Conservation (phyloP, 2,113 vertebrate species). For the Gracilinanus agilis region DNA sequence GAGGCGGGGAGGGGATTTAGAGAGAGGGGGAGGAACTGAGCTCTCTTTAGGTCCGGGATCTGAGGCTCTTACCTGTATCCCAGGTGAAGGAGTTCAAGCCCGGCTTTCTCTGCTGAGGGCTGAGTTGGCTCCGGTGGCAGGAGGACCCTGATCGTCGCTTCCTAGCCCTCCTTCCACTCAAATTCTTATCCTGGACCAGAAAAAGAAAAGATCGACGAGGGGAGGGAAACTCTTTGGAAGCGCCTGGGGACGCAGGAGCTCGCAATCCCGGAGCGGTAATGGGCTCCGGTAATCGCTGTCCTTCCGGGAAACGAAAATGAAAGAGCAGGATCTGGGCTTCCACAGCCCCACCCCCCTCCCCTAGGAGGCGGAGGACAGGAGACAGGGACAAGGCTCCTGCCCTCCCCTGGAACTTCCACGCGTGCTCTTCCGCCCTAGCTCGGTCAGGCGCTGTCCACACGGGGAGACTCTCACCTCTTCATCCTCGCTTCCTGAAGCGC, state of each 20-base stretch:
- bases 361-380: not conserved
- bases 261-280: not conserved
- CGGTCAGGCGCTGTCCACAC: not conserved
- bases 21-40: not conserved
- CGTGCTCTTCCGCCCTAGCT: not conserved
- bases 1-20: not conserved
- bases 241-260: not conserved
- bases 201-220: not conserved
- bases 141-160: not conserved
- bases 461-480: not conserved
- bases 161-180: too few relatives aligned
- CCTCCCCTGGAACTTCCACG: not conserved
- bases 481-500: not conserved
- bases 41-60: not conserved
- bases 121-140: not conserved
- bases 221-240: not conserved
- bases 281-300: slow-evolving; percentile 52
- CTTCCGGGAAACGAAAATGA: slow-evolving; percentile 93
- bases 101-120: not conserved
- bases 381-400: not conserved
- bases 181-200: not conserved
- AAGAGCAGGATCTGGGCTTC: slow-evolving; percentile 82
- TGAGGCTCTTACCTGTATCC: slow-evolving; percentile 86
- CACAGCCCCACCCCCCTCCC: not conserved
- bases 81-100: slow-evolving; percentile 69